Evolutionary conservation across 2,113 vertebrate species (phyloP).

Genomic region (Tachysurus vachellii): DNA sequence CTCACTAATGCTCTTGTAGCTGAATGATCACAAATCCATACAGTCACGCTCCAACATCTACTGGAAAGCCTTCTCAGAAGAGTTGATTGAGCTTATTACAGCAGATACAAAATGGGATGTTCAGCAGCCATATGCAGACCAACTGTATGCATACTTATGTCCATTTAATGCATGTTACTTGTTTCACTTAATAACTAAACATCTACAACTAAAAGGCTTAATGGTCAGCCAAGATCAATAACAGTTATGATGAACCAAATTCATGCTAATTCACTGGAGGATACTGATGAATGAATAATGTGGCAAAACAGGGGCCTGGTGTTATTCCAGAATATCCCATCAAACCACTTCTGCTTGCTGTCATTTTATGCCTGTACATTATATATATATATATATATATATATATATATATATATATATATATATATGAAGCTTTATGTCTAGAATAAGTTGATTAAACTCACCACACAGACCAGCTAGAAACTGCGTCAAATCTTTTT

Average conservation of each 20-base stretch:
- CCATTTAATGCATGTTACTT: background rate
- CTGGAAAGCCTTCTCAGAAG: background rate
- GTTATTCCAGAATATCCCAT: background rate
- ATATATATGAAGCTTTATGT: background rate
- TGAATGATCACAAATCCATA: background rate
- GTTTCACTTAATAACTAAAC: background rate
- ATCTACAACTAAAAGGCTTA: background rate
- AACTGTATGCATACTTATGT: background rate
- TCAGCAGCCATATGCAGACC: no score
- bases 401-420: background rate
- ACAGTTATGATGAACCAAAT: background rate
- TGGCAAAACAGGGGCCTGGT: background rate
- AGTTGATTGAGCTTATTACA: background rate
- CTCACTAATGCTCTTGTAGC: background rate
- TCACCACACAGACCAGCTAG: background rate
- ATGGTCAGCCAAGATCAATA: background rate
- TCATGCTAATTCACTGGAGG: background rate
- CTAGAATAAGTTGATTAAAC: background rate
- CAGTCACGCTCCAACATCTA: background rate
- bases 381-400: no score
- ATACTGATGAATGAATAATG: background rate
- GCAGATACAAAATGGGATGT: background rate
- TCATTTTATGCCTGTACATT: background rate
- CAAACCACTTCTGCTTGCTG: background rate
- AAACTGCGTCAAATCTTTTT: slow-evolving; percentile 41